Conservation (phyloP, 2,888 invertebrate species). For the Chymomyza fuscimana region DNA sequence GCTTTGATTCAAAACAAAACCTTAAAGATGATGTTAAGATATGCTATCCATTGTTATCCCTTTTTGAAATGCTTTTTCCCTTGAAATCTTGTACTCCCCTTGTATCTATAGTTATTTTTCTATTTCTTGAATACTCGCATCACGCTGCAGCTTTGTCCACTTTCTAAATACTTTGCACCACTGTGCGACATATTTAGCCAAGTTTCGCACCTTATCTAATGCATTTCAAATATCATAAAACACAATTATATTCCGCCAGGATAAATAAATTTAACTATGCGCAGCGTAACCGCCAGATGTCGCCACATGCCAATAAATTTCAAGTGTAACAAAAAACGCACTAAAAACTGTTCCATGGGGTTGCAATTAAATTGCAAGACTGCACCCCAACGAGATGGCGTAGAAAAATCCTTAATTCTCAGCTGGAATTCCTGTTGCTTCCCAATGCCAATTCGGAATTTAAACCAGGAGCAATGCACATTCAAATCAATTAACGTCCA, state of each 20-base stretch:
- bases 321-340: conserved; percentile 13
- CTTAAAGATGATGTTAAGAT: too few relatives aligned
- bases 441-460: background rate
- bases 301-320: background rate
- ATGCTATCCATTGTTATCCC: too few relatives aligned
- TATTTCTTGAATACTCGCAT: too few relatives aligned
- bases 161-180: too few relatives aligned
- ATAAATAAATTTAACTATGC: background rate
- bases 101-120: too few relatives aligned
- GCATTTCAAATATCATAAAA: conserved; percentile 3
- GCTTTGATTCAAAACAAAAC: too few relatives aligned
- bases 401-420: background rate
- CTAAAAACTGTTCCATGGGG: background rate
- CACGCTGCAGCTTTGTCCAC: too few relatives aligned
- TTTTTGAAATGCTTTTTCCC: too few relatives aligned
- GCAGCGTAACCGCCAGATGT: background rate
- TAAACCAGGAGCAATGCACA: conserved; percentile 36
- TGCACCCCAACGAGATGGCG: background rate
- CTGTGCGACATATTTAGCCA: background rate
- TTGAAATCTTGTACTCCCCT: too few relatives aligned
- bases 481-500: conserved; percentile 71
- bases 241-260: background rate
- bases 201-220: background rate
- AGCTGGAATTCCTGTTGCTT: background rate
- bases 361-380: conserved; percentile 1